These are phyloP conservation scores for Andrena bucephala DNA, from an alignment of 2,888 invertebrate genomes.

Conservation along the genomic window DNA sequence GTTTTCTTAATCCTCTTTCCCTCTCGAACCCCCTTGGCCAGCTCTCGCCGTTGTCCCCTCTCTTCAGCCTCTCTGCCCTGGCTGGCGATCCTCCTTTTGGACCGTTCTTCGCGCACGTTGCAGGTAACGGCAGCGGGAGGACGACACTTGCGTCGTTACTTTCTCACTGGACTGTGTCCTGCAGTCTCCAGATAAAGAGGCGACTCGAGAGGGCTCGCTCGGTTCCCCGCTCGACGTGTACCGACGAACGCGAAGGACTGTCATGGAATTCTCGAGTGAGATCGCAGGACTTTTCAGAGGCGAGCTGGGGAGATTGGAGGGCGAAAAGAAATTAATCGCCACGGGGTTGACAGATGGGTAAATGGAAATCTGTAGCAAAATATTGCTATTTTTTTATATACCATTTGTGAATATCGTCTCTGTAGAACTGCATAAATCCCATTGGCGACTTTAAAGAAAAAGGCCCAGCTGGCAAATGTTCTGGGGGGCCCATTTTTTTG, in stretches of 20 bases:
- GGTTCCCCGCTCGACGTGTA: not conserved
- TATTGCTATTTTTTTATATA: too few relatives aligned
- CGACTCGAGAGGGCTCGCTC: conserved; percentile 1
- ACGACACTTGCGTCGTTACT: conserved; percentile 60
- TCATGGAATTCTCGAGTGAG: not conserved
- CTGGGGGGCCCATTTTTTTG: too few relatives aligned
- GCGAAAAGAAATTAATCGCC: not conserved
- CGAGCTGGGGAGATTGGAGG: not conserved
- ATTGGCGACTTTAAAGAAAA: too few relatives aligned
- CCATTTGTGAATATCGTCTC: too few relatives aligned
- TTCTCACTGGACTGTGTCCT: conserved; percentile 34
- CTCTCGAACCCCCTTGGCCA: conserved; percentile 22
- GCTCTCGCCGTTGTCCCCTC: conserved; percentile 23
- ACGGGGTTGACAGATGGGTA: not conserved
- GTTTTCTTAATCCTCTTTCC: conserved; percentile 66
- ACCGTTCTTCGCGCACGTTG: conserved; percentile 25
- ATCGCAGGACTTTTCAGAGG: not conserved
- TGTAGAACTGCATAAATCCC: too few relatives aligned
- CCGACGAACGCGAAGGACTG: not conserved
- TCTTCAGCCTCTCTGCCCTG: conserved; percentile 17
- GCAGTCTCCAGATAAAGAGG: conserved; percentile 40
- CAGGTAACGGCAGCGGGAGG: conserved; percentile 58
- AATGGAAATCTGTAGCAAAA: not conserved
- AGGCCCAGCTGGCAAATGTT: too few relatives aligned
- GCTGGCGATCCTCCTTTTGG: conserved; percentile 12